A percentile compares a stretch with the other conserved stretches of the same genome.
Conservation (phyloP, 2,888 invertebrate species). For the Ditula angustiorana region DNA sequence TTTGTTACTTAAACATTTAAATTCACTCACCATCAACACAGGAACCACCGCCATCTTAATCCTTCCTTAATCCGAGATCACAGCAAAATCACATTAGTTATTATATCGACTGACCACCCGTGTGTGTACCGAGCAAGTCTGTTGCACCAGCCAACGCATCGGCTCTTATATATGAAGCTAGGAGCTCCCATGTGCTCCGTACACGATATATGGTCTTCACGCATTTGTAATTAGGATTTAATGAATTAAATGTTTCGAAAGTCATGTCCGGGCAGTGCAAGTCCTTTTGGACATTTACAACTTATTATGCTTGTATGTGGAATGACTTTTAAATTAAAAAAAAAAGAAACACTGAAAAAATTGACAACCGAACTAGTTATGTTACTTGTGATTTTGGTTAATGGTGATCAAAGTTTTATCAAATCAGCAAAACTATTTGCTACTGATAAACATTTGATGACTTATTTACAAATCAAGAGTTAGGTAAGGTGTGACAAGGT, state of each 20-base stretch:
- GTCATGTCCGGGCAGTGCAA: neutral
- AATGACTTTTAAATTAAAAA: too few relatives aligned
- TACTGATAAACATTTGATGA: too few relatives aligned
- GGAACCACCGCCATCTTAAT: constrained; percentile 45
- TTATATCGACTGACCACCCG: constrained; percentile 48
- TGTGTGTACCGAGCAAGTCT: constrained; percentile 48
- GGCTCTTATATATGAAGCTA: constrained; percentile 49
- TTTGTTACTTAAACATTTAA: too few relatives aligned
- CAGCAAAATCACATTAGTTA: constrained; percentile 57
- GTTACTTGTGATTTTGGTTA: too few relatives aligned
- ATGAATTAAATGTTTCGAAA: constrained; percentile 16
- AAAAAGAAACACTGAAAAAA: too few relatives aligned
- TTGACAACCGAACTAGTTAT: too few relatives aligned
- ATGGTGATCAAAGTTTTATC: too few relatives aligned
- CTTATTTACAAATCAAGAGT: too few relatives aligned
- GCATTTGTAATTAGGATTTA: constrained; percentile 24
- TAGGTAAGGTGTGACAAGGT: too few relatives aligned
- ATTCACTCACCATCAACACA: constrained; percentile 45
- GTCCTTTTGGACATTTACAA: constrained; percentile 28
- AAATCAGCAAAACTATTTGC: too few relatives aligned
- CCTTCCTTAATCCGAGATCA: constrained; percentile 47
- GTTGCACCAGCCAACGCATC: constrained; percentile 28
- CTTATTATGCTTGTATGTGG: too few relatives aligned
- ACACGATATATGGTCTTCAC: constrained; percentile 32
- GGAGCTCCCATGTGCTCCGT: neutral